phyloP scores from a whole-genome alignment of 1,140 invertebrate genomes.

The Stenopsyche tienmushanensis region DNA sequence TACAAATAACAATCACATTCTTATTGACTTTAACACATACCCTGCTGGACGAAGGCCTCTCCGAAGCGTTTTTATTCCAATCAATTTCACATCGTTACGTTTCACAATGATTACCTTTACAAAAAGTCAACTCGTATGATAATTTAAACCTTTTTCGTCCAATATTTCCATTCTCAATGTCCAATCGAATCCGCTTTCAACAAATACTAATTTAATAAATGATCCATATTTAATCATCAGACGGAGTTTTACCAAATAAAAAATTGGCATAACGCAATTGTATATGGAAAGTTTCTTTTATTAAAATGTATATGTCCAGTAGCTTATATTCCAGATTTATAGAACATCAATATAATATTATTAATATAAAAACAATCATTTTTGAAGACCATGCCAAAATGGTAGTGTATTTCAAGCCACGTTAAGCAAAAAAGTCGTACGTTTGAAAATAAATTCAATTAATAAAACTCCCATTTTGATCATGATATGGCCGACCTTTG shows the following conservation, averaged over 20 bases:
- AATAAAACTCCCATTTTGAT: neutral
- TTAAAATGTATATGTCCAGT: too few relatives aligned
- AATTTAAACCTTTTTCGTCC: neutral
- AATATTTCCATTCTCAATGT: too few relatives aligned
- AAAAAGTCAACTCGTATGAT: neutral
- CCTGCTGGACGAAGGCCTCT: slow-evolving; percentile 3
- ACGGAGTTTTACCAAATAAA: neutral
- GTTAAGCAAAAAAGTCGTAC: neutral
- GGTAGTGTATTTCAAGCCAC: neutral
- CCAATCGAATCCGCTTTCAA: too few relatives aligned
- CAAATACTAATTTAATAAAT: too few relatives aligned
- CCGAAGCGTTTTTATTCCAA: neutral
- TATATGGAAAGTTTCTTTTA: too few relatives aligned
- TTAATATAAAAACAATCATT: neutral
- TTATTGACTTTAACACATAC: too few relatives aligned
- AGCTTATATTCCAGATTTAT: too few relatives aligned
- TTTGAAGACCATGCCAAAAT: neutral
- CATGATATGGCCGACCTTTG: too few relatives aligned
- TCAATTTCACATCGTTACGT: slow-evolving; percentile 4
- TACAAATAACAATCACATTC: too few relatives aligned
- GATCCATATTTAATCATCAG: neutral
- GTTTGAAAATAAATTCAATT: neutral
- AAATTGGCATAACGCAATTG: too few relatives aligned
- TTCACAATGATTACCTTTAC: neutral
- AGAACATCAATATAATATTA: neutral